A percentile compares a stretch with the other conserved stretches of the same genome.
phyloP scores from a whole-genome alignment of 2,797 vertebrate species.

The Sebastiscus tertius region DNA sequence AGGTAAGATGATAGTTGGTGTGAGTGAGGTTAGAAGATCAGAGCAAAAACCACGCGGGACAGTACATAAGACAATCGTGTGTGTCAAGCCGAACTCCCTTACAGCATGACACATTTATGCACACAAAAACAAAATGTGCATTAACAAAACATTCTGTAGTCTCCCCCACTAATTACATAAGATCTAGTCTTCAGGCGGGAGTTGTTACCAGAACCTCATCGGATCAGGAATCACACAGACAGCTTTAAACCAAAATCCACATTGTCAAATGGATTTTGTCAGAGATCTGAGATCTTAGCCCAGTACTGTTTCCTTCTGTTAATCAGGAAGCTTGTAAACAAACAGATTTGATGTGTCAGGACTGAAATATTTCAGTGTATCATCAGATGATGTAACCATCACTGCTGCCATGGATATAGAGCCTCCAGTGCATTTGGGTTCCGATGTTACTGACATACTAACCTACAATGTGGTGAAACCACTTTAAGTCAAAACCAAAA shows the following conservation, averaged over 20 bases:
- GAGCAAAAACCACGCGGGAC: not conserved
- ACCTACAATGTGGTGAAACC: constrained; percentile 22
- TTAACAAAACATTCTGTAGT: not conserved
- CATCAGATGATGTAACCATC: not conserved
- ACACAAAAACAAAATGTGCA: not conserved
- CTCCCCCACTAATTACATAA: not conserved
- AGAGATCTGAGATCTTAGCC: too few species aligned
- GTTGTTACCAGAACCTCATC: not conserved
- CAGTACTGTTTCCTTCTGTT: not conserved
- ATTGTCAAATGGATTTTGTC: not conserved
- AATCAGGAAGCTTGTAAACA: not conserved
- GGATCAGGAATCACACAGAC: not conserved
- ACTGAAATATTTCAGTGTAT: not conserved
- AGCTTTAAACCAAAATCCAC: not conserved
- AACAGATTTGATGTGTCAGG: not conserved
- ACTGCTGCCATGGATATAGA: fast-evolving
- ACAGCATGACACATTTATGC: not conserved
- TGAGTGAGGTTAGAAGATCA: not conserved
- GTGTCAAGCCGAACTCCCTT: not conserved
- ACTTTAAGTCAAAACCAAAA: not conserved
- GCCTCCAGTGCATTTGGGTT: not conserved
- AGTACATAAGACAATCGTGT: not conserved
- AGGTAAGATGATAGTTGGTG: not conserved
- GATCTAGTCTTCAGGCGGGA: not conserved
- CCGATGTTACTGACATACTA: constrained; percentile 4